phyloP scores from a whole-genome alignment of 2,797 vertebrate genomes.

The Sternotherus odoratus region DNA sequence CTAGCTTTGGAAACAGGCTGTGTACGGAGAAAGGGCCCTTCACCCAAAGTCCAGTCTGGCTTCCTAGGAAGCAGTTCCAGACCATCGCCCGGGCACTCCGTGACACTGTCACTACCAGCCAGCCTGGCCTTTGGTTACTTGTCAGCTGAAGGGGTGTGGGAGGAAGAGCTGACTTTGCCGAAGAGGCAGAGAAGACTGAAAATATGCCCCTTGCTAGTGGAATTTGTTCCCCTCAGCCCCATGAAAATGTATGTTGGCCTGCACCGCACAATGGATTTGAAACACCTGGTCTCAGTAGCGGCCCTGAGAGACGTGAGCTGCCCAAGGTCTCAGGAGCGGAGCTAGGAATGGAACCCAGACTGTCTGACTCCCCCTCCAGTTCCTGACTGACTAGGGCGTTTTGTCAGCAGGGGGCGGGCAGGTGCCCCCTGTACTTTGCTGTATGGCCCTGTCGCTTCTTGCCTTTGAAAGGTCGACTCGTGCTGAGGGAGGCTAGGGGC shows the following conservation, averaged over 20 bases:
- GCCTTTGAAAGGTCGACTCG: background rate
- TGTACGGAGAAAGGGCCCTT: too few species aligned
- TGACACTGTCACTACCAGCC: background rate
- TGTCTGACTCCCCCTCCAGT: background rate
- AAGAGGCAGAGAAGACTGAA: background rate
- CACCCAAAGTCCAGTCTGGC: too few species aligned
- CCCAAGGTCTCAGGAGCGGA: background rate
- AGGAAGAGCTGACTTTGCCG: fast-evolving
- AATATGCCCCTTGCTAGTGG: fast-evolving
- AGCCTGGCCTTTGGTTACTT: background rate
- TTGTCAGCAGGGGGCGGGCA: background rate
- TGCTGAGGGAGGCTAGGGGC: fast-evolving
- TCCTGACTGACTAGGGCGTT: background rate
- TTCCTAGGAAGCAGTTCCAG: too few species aligned
- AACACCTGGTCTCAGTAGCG: fast-evolving
- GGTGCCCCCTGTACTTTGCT: background rate
- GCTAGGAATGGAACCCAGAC: background rate
- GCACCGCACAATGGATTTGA: background rate
- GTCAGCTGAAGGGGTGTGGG: background rate
- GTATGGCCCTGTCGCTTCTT: background rate
- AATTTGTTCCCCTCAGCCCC: fast-evolving
- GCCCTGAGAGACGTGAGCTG: background rate
- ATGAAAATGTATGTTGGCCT: background rate
- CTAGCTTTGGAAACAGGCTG: too few species aligned
- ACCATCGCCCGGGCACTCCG: too few species aligned